Base-by-base conservation (phyloP, 2,797 vertebrate genomes). In the Danio tinwini region DNA sequence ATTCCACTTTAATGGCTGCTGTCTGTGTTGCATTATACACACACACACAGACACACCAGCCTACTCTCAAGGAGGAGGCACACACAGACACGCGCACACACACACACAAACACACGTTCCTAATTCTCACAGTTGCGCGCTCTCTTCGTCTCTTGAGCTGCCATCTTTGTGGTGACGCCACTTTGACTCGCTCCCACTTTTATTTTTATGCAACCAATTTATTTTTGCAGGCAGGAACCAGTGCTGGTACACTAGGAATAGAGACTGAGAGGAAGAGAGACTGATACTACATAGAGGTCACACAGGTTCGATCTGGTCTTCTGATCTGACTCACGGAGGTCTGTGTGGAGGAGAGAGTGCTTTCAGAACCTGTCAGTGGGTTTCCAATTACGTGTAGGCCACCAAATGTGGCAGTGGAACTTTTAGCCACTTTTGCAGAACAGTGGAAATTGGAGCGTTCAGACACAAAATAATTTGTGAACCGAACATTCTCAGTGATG, bases 91-190 rank as follows among this genome's bases (percentile, higher is more conserved):
- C 90, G 86, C n/a, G 63, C 69, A 71, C 69, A 71, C 69, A 71
- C 69, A 71, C 64, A 39, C 69, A 71, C 72, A 72, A 19, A 85
- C 90, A 89, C 88, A 85, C 90, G 86, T 86, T 90, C 89, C 88
- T 91, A 91, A 91, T 93, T 92, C 90, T 91, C 89, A 88, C 86
- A 71, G 89, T 91, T 65, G 47, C 78, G 85, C 85, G 65, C 81
- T 56, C 61, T 81, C 87, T 85, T 78, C 85, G 82, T 92, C 86
- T 85, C 88, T 91, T 85, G 89, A 86, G 87, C 88, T 90, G 92
- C 92, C 92, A 88, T 92, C 87, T 92, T 89, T 94, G 93, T 88
- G 93, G 93, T 92, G 93, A 93, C 93, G 92, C 93, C 92, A 89
- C 87, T 86, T 86, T 86, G 93, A 91, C 92, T 91, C 90, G 71